These are phyloP conservation scores for Netelia virgata DNA, from an alignment of 2,888 invertebrate genomes.

Conservation along the genomic window DNA sequence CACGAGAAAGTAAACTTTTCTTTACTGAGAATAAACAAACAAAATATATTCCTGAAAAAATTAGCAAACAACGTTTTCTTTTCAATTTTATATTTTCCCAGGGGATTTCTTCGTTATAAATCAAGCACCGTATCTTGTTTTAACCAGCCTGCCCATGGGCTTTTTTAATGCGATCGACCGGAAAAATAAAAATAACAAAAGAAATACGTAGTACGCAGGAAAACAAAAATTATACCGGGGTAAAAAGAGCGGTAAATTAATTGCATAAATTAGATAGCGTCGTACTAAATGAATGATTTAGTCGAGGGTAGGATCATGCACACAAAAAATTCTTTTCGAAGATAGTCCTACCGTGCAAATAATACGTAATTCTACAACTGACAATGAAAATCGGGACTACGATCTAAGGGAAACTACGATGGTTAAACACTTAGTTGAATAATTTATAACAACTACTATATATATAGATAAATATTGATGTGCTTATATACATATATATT, in stretches of 20 bases:
- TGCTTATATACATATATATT: not conserved
- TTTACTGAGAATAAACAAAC: too few species aligned
- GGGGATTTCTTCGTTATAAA: too few species aligned
- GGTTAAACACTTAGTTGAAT: not conserved
- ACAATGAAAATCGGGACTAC: not conserved
- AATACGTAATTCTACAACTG: not conserved
- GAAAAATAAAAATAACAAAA: not conserved
- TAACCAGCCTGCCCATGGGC: too few species aligned
- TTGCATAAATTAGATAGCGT: not conserved
- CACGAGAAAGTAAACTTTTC: too few species aligned
- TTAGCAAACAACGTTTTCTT: too few species aligned
- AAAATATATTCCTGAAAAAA: too few species aligned
- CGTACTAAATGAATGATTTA: constrained; percentile 1
- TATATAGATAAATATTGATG: not conserved
- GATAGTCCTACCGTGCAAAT: not conserved
- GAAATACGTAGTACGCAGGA: not conserved
- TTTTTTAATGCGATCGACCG: not conserved
- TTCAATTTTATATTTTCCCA: too few species aligned
- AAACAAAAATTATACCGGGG: not conserved
- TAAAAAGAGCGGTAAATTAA: not conserved
- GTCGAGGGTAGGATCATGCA: not conserved
- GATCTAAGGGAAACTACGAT: not conserved
- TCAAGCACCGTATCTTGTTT: too few species aligned
- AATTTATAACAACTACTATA: not conserved
- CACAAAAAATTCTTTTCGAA: too few species aligned